These are phyloP conservation scores for Galagoides demidoff DNA, from an alignment of 2,797 vertebrate genomes.

Conservation along the genomic window DNA sequence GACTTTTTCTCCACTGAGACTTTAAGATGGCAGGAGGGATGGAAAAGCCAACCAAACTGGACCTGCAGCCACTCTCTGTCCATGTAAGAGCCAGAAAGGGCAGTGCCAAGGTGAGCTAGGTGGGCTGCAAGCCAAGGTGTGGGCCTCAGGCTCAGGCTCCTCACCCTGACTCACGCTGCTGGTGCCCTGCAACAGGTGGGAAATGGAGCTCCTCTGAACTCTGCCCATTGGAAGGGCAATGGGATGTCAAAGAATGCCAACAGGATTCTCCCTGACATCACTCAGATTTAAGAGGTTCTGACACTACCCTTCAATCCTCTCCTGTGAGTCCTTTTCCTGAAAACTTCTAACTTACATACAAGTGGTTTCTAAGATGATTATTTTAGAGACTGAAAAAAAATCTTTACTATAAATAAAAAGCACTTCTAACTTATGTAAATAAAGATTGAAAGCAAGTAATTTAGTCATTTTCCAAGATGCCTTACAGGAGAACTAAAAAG, in stretches of 20 bases:
- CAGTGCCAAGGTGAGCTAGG: background rate
- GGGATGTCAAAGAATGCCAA: background rate
- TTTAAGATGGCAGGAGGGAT: background rate
- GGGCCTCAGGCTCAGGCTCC: background rate
- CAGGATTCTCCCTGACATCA: background rate
- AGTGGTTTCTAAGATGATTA: background rate
- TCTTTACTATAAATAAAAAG: background rate
- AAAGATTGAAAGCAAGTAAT: background rate
- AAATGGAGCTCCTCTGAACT: background rate
- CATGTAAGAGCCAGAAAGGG: background rate
- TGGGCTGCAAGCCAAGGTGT: background rate
- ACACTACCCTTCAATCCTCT: background rate
- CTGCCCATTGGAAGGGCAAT: background rate
- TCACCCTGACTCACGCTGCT: fast-evolving
- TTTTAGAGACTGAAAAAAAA: slow-evolving; percentile 33
- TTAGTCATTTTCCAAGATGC: slow-evolving; percentile 9
- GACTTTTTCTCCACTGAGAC: background rate
- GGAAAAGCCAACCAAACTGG: background rate
- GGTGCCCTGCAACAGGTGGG: background rate
- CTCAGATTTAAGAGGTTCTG: background rate
- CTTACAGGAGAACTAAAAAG: slow-evolving; percentile 21
- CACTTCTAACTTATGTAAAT: background rate
- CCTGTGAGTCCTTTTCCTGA: background rate
- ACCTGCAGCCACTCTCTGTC: background rate
- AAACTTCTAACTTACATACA: slow-evolving; percentile 36